Conservation (phyloP, 2,888 invertebrate genomes). For the Spisula subtruncata region DNA sequence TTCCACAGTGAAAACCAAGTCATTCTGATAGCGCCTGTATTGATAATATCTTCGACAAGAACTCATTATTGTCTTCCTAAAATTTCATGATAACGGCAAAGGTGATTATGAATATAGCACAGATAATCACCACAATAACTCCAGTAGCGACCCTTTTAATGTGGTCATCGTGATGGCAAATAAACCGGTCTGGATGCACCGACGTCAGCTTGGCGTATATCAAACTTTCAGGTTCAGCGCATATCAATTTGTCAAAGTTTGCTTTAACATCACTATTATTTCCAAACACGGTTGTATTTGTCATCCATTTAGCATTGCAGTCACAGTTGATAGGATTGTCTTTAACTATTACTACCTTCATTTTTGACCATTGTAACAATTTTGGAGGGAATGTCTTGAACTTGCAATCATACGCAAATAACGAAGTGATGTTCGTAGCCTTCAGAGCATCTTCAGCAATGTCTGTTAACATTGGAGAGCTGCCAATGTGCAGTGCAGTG, state of each 20-base stretch:
- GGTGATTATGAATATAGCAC: conserved; percentile 37
- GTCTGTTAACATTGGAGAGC: conserved; percentile 25
- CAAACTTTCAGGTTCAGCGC: conserved; percentile 43
- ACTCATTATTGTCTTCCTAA: conserved; percentile 50
- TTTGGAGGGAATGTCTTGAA: conserved; percentile 47
- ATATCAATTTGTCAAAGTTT: conserved; percentile 45
- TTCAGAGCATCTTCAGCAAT: conserved; percentile 61
- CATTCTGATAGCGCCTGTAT: conserved; percentile 63
- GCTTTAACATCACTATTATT: conserved; percentile 40
- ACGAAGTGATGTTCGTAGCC: conserved; percentile 16
- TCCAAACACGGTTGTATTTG: conserved; percentile 31
- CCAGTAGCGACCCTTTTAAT: conserved; percentile 54
- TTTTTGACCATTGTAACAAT: conserved; percentile 50
- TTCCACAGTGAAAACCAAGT: conserved; percentile 65
- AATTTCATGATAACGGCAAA: conserved; percentile 47
- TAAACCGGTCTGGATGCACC: conserved; percentile 5
- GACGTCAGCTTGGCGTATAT: neutral
- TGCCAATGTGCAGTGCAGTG: conserved; percentile 30
- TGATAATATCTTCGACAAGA: conserved; percentile 56
- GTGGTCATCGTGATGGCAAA: conserved; percentile 45
- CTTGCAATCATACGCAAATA: conserved; percentile 41
- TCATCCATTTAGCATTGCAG: conserved; percentile 59
- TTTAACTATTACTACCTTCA: conserved; percentile 34
- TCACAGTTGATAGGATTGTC: conserved; percentile 58
- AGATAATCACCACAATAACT: conserved; percentile 56